Conservation (phyloP, 2,113 vertebrate species). For the Phalacrocorax carbo region DNA sequence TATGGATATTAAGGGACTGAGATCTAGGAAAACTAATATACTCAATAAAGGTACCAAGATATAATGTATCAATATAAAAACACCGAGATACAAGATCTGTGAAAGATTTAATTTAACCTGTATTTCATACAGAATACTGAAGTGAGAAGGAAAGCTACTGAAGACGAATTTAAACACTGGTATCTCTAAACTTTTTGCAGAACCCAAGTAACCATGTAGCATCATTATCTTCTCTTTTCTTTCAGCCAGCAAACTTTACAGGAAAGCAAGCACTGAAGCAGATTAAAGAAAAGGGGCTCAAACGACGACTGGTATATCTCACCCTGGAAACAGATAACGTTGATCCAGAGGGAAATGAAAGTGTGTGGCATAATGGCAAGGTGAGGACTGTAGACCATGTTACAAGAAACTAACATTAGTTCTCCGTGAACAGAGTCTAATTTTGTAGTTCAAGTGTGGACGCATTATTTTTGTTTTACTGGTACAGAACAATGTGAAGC, state of each 20-base stretch:
- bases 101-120: constrained; percentile 41
- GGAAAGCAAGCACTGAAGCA: constrained; percentile 90
- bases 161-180: constrained; percentile 50
- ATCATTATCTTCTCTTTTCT: constrained; percentile 49
- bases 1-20: neutral
- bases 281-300: constrained; percentile 89
- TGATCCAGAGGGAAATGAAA: constrained; percentile 97
- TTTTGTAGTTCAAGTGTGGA: neutral
- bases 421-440: neutral
- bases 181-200: constrained; percentile 51
- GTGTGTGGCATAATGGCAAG: constrained; percentile 89
- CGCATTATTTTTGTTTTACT: neutral
- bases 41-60: neutral
- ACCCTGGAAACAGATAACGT: constrained; percentile 84
- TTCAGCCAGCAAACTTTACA: constrained; percentile 89
- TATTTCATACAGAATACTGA: constrained; percentile 53
- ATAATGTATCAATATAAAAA: neutral
- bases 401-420: neutral
- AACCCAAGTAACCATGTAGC: constrained; percentile 21
- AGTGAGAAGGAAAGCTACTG: constrained; percentile 38
- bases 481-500: neutral
- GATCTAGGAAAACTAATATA: neutral
- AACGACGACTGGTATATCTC: constrained; percentile 87
- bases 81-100: neutral
- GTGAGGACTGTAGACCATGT: constrained; percentile 60